Percentiles rank a stretch among this genome's conserved stretches.
Evolutionary conservation across 2,888 invertebrate genomes (phyloP).

Genomic region (Pheosia tremula): DNA sequence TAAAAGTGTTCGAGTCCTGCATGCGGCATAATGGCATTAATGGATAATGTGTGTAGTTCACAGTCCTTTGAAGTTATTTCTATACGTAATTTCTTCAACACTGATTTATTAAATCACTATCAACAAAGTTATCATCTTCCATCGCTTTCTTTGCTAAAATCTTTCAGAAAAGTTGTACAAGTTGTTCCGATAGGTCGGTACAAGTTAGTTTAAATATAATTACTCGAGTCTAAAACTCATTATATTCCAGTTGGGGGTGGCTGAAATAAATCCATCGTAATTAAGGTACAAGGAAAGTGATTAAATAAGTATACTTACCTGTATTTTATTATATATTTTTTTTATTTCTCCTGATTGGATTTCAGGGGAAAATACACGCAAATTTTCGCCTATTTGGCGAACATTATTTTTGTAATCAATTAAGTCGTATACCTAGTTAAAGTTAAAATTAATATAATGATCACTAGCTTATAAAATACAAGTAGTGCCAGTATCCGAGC

Average conservation of each 20-base stretch:
- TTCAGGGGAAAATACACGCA: too few relatives aligned
- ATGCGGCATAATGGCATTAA: neutral
- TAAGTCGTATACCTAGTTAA: too few relatives aligned
- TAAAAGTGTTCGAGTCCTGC: neutral
- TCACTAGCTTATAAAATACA: too few relatives aligned
- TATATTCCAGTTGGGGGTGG: neutral
- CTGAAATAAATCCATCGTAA: neutral
- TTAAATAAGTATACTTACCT: neutral
- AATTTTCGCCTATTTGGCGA: too few relatives aligned
- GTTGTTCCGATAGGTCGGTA: neutral
- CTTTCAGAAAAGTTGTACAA: neutral
- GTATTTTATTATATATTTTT: too few relatives aligned
- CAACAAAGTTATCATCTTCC: too few relatives aligned
- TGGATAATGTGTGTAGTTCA: neutral
- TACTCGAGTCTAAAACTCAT: conserved; percentile 2
- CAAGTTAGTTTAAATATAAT: neutral
- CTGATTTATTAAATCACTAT: too few relatives aligned
- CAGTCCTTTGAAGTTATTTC: neutral
- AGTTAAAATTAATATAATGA: too few relatives aligned
- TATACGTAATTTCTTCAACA: too few relatives aligned
- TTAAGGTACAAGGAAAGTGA: neutral
- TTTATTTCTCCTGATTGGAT: too few relatives aligned
- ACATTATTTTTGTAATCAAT: too few relatives aligned
- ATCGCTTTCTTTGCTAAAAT: neutral
- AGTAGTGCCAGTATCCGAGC: too few relatives aligned